Conservation (phyloP, 2,888 invertebrate genomes). For the Helleia helle region DNA sequence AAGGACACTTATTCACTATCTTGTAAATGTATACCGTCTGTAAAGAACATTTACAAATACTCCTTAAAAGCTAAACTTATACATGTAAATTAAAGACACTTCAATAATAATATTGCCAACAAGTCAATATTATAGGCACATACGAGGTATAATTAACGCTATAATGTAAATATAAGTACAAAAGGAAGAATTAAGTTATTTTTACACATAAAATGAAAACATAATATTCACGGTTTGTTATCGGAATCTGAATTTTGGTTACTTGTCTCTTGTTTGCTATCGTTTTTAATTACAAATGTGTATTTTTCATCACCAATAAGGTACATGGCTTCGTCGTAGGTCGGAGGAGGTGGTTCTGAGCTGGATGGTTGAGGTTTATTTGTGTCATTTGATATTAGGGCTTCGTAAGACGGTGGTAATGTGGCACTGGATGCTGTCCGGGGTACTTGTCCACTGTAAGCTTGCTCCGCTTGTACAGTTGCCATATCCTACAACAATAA, state of each 20-base stretch:
- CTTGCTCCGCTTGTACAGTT: slow-evolving; percentile 70
- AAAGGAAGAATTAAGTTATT: slow-evolving; percentile 60
- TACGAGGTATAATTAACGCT: slow-evolving; percentile 53
- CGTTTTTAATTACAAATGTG: slow-evolving; percentile 37
- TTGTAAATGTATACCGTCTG: neutral
- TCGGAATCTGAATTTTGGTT: slow-evolving; percentile 38
- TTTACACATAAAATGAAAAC: slow-evolving; percentile 34
- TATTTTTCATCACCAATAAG: slow-evolving; percentile 64
- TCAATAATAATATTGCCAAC: slow-evolving; percentile 44
- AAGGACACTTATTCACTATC: neutral
- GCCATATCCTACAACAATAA: slow-evolving; percentile 68
- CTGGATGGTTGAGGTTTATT: slow-evolving; percentile 60
- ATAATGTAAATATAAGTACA: slow-evolving; percentile 62
- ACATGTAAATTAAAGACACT: slow-evolving; percentile 22
- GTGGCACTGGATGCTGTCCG: slow-evolving; percentile 74
- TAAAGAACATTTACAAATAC: neutral
- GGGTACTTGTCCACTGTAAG: slow-evolving; percentile 64
- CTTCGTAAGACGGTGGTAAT: slow-evolving; percentile 77
- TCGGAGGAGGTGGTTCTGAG: slow-evolving; percentile 75
- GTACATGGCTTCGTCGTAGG: slow-evolving; percentile 77
- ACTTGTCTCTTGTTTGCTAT: slow-evolving; percentile 54
- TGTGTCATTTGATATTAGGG: slow-evolving; percentile 59
- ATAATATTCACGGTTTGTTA: slow-evolving; percentile 49
- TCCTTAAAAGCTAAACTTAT: slow-evolving; percentile 4
- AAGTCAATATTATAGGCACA: slow-evolving; percentile 64